Percentiles rank a stretch among this genome's conserved stretches.
Conservation (phyloP, 2,888 invertebrate genomes). For the Hermaeophaga mercurialis region DNA sequence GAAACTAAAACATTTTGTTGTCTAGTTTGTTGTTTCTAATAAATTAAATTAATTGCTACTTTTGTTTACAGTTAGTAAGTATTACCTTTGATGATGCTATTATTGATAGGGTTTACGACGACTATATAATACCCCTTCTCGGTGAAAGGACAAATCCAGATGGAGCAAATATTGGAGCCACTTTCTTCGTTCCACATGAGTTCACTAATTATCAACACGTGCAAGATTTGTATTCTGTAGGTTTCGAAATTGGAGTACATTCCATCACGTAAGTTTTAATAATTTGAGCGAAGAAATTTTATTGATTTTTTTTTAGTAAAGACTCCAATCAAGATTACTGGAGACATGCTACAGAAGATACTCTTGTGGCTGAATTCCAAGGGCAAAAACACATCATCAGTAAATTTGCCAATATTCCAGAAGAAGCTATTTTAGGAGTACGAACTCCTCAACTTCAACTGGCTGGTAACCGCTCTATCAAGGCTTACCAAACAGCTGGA, state of each 20-base stretch:
- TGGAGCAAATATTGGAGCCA: constrained; percentile 65
- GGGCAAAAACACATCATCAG: constrained; percentile 51
- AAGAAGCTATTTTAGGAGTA: constrained; percentile 48
- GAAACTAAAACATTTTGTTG: too few relatives aligned
- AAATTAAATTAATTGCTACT: too few relatives aligned
- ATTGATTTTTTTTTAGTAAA: not conserved
- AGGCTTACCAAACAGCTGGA: constrained; percentile 59
- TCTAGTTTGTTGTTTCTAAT: too few relatives aligned
- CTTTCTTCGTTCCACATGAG: constrained; percentile 75
- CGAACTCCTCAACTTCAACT: constrained; percentile 65
- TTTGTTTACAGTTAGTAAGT: constrained; percentile 65
- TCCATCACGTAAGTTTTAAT: constrained; percentile 64
- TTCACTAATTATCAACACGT: constrained; percentile 65
- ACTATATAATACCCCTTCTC: constrained; percentile 62
- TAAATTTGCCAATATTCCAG: constrained; percentile 53
- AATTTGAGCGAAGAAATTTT: too few relatives aligned
- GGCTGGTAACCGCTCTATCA: constrained; percentile 63
- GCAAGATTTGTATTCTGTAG: constrained; percentile 64
- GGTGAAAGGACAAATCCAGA: constrained; percentile 66
- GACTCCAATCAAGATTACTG: not conserved
- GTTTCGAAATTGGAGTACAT: constrained; percentile 73
- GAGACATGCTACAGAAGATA: constrained; percentile 45
- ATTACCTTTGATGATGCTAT: constrained; percentile 72
- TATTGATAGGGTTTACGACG: constrained; percentile 59
- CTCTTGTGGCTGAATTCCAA: constrained; percentile 48